These are phyloP conservation scores for Drosophila sproati DNA, from an alignment of 1,140 invertebrate species.

Conservation along the genomic window DNA sequence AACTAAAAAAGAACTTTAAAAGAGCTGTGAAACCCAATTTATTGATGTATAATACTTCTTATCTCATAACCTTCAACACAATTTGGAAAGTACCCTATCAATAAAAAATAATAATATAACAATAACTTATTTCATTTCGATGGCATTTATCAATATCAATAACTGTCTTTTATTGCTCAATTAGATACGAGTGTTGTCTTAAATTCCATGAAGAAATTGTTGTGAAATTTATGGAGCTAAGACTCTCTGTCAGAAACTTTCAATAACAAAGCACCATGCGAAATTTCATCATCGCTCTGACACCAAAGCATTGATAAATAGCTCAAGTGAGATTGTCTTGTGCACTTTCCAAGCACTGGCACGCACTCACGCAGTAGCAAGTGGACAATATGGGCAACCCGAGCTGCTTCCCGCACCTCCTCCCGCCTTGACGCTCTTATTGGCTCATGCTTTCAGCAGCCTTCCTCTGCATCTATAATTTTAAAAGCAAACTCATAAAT, in stretches of 20 bases:
- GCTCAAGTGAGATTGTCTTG: slow-evolving; percentile 54
- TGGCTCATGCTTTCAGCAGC: slow-evolving; percentile 29
- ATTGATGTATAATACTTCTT: not conserved
- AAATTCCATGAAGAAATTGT: slow-evolving; percentile 17
- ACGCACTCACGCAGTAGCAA: slow-evolving; percentile 43
- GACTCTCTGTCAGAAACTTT: slow-evolving; percentile 26
- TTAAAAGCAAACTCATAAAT: slow-evolving; percentile 82
- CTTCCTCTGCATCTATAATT: slow-evolving; percentile 75
- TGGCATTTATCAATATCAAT: slow-evolving; percentile 18
- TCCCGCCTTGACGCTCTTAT: not conserved
- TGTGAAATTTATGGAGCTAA: slow-evolving; percentile 35
- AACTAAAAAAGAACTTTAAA: not conserved
- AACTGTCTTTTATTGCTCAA: slow-evolving; percentile 29
- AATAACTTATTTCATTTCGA: not conserved
- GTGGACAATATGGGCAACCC: slow-evolving; percentile 41
- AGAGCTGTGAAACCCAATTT: not conserved
- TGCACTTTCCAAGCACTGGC: slow-evolving; percentile 40
- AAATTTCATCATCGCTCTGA: slow-evolving; percentile 39
- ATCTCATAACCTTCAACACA: not conserved
- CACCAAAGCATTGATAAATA: slow-evolving; percentile 50
- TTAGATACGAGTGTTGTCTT: slow-evolving; percentile 6
- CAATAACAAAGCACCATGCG: slow-evolving; percentile 33
- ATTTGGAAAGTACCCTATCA: not conserved
- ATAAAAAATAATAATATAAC: not conserved
- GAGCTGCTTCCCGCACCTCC: not conserved